A percentile compares a stretch with the other conserved stretches of the same genome.
phyloP scores from a whole-genome alignment of 2,888 invertebrate species.

The Drosophila subquinaria region DNA sequence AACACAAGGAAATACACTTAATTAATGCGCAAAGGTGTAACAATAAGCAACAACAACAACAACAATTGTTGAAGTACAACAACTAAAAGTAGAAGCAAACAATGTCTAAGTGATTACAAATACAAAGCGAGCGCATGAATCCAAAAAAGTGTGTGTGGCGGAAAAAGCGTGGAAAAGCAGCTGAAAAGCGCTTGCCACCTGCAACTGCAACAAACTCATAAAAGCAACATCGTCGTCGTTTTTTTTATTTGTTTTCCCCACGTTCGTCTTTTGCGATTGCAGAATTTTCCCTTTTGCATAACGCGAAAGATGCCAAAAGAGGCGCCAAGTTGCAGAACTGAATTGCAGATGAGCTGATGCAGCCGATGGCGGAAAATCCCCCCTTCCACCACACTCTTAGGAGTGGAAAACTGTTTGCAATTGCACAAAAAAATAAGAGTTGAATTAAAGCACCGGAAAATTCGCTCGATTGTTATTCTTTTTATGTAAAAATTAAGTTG shows the following conservation, averaged over 20 bases:
- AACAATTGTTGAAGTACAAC: conserved; percentile 27
- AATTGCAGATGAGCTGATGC: conserved; percentile 39
- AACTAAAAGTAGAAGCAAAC: conserved; percentile 39
- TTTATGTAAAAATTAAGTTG: neutral
- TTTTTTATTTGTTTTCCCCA: conserved; percentile 25
- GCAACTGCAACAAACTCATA: conserved; percentile 18
- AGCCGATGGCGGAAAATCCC: neutral
- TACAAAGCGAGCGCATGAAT: conserved; percentile 60
- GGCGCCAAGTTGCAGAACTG: conserved; percentile 36
- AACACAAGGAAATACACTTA: conserved; percentile 64
- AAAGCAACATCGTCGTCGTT: conserved; percentile 2
- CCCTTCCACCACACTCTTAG: conserved; percentile 11
- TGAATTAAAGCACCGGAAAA: conserved; percentile 4
- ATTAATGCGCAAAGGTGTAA: conserved; percentile 67
- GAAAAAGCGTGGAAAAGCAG: conserved; percentile 57
- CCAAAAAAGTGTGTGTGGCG: conserved; percentile 63
- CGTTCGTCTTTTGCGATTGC: conserved; percentile 39
- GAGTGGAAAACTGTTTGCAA: conserved; percentile 36
- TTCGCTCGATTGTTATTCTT: neutral
- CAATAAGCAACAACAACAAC: conserved; percentile 43
- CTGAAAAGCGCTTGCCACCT: conserved; percentile 29
- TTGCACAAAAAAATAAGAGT: conserved; percentile 21
- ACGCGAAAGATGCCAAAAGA: conserved; percentile 37
- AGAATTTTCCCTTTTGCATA: conserved; percentile 58
- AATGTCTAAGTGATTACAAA: conserved; percentile 71